Conservation (phyloP, 2,888 invertebrate species). For the Charanyca ferruginea region DNA sequence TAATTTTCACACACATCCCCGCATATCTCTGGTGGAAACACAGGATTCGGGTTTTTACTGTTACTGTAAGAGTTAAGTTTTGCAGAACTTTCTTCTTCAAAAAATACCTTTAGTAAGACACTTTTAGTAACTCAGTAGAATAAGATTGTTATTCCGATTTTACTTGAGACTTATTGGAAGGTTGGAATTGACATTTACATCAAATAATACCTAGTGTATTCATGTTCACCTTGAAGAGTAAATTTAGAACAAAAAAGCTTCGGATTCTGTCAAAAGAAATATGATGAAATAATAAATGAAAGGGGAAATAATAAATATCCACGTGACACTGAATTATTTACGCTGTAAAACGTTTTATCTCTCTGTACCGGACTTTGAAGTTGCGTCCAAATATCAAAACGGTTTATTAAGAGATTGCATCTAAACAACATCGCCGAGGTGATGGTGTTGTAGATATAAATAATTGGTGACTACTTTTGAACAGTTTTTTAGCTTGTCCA, state of each 20-base stretch:
- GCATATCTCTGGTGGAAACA: not conserved
- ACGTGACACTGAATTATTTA: slow-evolving; percentile 44
- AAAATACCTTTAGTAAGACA: not conserved
- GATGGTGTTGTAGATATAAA: slow-evolving; percentile 26
- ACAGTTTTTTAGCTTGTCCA: not conserved
- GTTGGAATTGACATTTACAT: slow-evolving; percentile 23
- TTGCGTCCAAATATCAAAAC: slow-evolving; percentile 36
- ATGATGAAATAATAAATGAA: slow-evolving; percentile 20
- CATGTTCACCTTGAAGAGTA: slow-evolving; percentile 12
- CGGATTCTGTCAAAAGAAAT: slow-evolving; percentile 21
- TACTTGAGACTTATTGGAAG: slow-evolving; percentile 1
- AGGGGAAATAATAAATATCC: slow-evolving; percentile 40
- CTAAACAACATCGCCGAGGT: slow-evolving; percentile 11
- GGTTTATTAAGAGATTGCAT: slow-evolving; percentile 32
- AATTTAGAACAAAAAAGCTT: slow-evolving; percentile 17
- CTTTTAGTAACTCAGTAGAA: not conserved
- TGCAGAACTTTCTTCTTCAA: not conserved
- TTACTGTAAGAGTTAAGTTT: not conserved
- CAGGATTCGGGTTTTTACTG: not conserved
- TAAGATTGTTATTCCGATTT: slow-evolving; percentile 14
- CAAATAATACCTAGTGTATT: slow-evolving; percentile 20
- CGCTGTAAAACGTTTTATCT: slow-evolving; percentile 22
- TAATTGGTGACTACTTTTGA: slow-evolving; percentile 1
- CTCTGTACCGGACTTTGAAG: slow-evolving; percentile 41
- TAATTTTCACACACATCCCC: not conserved